Evolutionary conservation across 2,797 vertebrate genomes (phyloP).

Genomic region (Gadopsis bispinosus): DNA sequence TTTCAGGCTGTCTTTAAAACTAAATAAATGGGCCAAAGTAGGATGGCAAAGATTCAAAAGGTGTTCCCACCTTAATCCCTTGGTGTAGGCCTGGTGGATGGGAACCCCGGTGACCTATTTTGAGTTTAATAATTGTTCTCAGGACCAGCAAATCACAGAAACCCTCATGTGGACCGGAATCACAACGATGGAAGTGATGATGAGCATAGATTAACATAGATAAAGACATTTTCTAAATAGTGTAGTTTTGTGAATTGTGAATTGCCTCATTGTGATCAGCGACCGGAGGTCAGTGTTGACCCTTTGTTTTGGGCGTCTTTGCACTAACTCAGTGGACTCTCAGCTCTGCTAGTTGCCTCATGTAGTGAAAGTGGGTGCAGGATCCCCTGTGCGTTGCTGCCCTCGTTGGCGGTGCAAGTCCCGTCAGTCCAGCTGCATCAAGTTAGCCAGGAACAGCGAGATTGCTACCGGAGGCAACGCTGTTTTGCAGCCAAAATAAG

Average conservation of each 20-base stretch:
- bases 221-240: neutral
- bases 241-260: neutral
- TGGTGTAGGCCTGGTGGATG: neutral
- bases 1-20: neutral
- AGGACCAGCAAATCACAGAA: neutral
- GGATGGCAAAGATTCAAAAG: neutral
- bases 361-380: conserved; percentile 51
- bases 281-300: neutral
- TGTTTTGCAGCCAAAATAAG: conserved; percentile 41
- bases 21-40: neutral
- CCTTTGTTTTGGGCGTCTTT: neutral
- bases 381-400: conserved; percentile 64
- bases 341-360: conserved; percentile 33
- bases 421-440: conserved; percentile 33
- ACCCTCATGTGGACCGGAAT: neutral
- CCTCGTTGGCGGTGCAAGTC: conserved; percentile 71
- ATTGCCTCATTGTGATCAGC: neutral
- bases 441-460: neutral
- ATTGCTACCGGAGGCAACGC: conserved; percentile 16
- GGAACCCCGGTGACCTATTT: neutral
- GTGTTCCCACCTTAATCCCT: neutral
- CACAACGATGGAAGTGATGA: neutral
- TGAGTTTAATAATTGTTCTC: neutral
- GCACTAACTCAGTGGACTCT: conserved; percentile 21
- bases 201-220: neutral